phyloP scores from a whole-genome alignment of 2,113 vertebrate genomes.

The Seriola quinqueradiata region DNA sequence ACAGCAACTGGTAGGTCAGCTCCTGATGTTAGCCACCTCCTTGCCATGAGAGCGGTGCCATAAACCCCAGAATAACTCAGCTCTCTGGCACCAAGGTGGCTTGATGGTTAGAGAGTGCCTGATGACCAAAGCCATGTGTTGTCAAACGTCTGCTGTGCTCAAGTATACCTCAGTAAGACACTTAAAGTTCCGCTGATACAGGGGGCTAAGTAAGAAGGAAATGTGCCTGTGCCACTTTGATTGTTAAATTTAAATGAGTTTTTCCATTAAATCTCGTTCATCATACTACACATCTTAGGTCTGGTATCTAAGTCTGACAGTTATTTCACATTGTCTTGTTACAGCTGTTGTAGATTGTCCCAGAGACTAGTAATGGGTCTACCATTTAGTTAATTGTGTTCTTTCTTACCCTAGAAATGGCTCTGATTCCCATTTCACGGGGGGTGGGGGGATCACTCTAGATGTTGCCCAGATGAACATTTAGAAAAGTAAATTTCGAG shows the following conservation, averaged over 20 bases:
- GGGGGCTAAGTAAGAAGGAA: neutral
- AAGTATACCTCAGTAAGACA: neutral
- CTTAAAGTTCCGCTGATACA: neutral
- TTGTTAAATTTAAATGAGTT: neutral
- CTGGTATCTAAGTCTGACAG: slow-evolving; percentile 1
- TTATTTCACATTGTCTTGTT: neutral
- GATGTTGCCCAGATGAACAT: neutral
- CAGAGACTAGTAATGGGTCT: neutral
- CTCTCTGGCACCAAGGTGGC: slow-evolving; percentile 3
- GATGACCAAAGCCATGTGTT: slow-evolving; percentile 26
- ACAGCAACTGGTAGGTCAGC: slow-evolving; percentile 11
- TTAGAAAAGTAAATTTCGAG: neutral
- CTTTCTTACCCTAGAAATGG: neutral
- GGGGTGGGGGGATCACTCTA: too few relatives aligned
- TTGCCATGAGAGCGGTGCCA: neutral
- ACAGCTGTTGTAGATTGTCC: neutral
- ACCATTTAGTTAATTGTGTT: neutral
- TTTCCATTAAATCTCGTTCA: neutral
- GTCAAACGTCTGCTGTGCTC: neutral
- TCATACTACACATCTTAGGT: neutral
- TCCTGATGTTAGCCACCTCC: slow-evolving; percentile 34
- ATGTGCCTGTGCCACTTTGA: neutral
- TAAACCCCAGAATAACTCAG: slow-evolving; percentile 45
- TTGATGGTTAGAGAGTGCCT: slow-evolving; percentile 8
- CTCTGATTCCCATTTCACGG: neutral